These are phyloP conservation scores for Aphis gossypii DNA, from an alignment of 1,140 invertebrate species.

Conservation along the genomic window DNA sequence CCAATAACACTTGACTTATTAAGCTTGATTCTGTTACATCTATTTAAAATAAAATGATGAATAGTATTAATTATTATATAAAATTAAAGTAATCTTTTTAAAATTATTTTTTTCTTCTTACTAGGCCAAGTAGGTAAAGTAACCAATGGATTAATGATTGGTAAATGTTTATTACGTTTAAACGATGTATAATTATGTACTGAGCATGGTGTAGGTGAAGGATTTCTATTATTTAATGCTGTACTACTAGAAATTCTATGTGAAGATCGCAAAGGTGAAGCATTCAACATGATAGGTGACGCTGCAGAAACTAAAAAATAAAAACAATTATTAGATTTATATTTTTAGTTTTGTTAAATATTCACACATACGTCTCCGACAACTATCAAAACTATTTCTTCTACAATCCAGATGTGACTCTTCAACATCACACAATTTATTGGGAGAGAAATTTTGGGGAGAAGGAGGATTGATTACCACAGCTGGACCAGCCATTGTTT, in stretches of 20 bases:
- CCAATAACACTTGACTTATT: conserved; percentile 89
- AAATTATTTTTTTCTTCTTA: conserved; percentile 68
- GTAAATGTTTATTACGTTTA: conserved; percentile 74
- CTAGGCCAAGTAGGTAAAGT: conserved; percentile 86
- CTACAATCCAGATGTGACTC: conserved; percentile 58
- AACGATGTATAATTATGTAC: conserved; percentile 58
- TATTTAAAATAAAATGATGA: conserved; percentile 61
- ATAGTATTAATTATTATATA: not conserved
- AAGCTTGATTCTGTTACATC: conserved; percentile 76
- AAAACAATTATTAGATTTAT: not conserved
- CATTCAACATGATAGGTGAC: conserved; percentile 63
- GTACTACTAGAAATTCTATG: conserved; percentile 61
- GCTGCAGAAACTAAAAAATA: conserved; percentile 62
- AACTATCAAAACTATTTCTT: conserved; percentile 62
- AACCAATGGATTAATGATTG: conserved; percentile 90
- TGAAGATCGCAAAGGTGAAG: conserved; percentile 61
- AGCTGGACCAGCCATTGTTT: conserved; percentile 59
- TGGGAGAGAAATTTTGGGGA: conserved; percentile 64
- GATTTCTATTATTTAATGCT: conserved; percentile 54
- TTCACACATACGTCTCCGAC: conserved; percentile 59
- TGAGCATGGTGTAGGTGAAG: conserved; percentile 57
- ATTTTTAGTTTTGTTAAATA: not conserved
- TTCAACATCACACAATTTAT: conserved; percentile 44
- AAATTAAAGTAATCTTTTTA: not conserved
- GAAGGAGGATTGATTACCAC: conserved; percentile 77